Evolutionary conservation across 1,140 invertebrate species (phyloP).

Genomic region (Olivierus martensii): DNA sequence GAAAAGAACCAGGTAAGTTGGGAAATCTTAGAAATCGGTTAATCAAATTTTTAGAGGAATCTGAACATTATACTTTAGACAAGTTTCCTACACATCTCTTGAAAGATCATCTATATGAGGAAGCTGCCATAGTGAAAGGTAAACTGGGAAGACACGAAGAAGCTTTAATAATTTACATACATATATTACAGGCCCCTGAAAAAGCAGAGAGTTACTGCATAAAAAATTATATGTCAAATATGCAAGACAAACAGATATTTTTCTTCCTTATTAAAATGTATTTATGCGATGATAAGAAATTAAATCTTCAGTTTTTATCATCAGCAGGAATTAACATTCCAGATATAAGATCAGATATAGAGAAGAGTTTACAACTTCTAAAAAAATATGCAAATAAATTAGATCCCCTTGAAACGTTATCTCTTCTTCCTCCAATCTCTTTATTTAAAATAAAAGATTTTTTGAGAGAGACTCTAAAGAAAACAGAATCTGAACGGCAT

Average conservation of each 20-base stretch:
- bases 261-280: slow-evolving; percentile 41
- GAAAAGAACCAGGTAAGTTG: background rate
- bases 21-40: background rate
- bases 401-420: slow-evolving; percentile 50
- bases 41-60: background rate
- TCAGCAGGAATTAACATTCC: background rate
- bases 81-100: no score
- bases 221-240: slow-evolving; percentile 36
- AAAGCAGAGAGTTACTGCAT: slow-evolving; percentile 76
- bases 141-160: slow-evolving; percentile 76
- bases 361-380: slow-evolving; percentile 59
- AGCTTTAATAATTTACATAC: slow-evolving; percentile 81
- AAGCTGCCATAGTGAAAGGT: slow-evolving; percentile 81
- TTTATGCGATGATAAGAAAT: slow-evolving; percentile 36
- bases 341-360: slow-evolving; percentile 50
- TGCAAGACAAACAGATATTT: slow-evolving; percentile 35
- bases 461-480: slow-evolving; percentile 12
- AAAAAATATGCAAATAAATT: slow-evolving; percentile 69
- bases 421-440: slow-evolving; percentile 6
- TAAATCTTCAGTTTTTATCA: slow-evolving; percentile 5
- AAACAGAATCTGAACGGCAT: slow-evolving; percentile 13
- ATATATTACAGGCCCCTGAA: slow-evolving; percentile 56
- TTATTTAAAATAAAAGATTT: slow-evolving; percentile 12
- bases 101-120: slow-evolving; percentile 51
- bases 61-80: no score